These are phyloP conservation scores for Rhopilema esculentum DNA, from an alignment of 30 jellyfish, hydroid and myxozoan species.

Conservation along the genomic window DNA sequence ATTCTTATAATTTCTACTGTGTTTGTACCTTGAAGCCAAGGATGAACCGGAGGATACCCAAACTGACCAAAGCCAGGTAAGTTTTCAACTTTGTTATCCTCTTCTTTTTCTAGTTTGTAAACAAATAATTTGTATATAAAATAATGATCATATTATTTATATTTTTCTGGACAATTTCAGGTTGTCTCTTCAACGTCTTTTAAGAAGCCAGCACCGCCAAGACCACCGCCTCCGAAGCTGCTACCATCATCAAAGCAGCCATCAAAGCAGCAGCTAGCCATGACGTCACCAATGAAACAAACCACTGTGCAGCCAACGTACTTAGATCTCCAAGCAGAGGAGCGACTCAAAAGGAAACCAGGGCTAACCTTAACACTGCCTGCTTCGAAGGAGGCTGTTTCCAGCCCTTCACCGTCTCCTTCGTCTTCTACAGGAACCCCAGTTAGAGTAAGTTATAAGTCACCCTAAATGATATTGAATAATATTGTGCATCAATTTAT, in stretches of 20 bases:
- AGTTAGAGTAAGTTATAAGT: constrained; percentile 50
- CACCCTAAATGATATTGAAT: background rate
- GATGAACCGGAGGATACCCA: constrained; percentile 62
- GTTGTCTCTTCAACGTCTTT: constrained; percentile 26
- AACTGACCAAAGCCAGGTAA: constrained; percentile 30
- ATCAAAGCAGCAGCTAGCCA: constrained; percentile 48
- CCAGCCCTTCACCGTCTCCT: constrained; percentile 71
- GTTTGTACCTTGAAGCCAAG: constrained; percentile 30
- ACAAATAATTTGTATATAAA: no score
- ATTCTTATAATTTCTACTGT: no score
- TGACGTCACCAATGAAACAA: constrained; percentile 46
- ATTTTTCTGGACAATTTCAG: background rate
- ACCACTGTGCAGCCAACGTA: constrained; percentile 32
- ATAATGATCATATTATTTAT: background rate
- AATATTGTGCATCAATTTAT: no score
- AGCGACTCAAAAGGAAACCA: constrained; percentile 50
- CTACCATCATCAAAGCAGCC: constrained; percentile 31
- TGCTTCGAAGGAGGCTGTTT: constrained; percentile 35
- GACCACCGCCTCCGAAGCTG: constrained; percentile 82
- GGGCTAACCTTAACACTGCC: constrained; percentile 30
- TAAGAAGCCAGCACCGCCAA: constrained; percentile 85
- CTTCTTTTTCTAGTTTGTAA: no score
- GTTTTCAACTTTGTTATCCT: no score
- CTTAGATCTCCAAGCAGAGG: constrained; percentile 45
- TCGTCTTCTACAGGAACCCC: constrained; percentile 38